Percentiles rank a stretch among this genome's conserved stretches.
phyloP scores from a whole-genome alignment of 2,113 vertebrate genomes.

The mouse (Mus musculus) region DNA sequence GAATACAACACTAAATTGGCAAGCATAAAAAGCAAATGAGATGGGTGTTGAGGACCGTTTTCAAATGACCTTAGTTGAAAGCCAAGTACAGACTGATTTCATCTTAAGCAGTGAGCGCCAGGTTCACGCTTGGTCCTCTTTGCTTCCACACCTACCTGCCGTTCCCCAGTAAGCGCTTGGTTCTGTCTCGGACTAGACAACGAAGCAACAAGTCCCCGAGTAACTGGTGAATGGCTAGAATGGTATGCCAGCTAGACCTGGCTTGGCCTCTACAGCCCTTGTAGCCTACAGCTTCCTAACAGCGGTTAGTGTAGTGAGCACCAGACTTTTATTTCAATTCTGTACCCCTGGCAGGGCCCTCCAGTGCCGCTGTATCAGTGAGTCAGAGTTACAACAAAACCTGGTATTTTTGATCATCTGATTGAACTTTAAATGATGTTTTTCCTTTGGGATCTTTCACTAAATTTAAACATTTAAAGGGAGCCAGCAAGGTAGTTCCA shows the following conservation, averaged over 20 bases:
- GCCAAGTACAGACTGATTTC: slow-evolving; percentile 77
- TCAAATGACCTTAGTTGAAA: slow-evolving; percentile 87
- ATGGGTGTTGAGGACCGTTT: slow-evolving; percentile 85
- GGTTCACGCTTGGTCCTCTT: fast-evolving
- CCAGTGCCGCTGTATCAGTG: background rate
- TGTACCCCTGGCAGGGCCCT: background rate
- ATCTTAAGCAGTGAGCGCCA: background rate
- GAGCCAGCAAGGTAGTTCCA: too few relatives aligned
- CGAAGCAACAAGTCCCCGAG: background rate
- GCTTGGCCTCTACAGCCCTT: background rate
- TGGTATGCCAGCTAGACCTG: background rate
- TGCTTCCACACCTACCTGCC: fast-evolving
- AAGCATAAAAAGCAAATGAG: slow-evolving; percentile 88
- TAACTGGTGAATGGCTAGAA: background rate
- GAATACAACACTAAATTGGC: slow-evolving; percentile 87
- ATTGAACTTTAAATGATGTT: background rate
- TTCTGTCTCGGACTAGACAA: fast-evolving
- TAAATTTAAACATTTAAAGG: background rate
- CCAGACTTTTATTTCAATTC: background rate
- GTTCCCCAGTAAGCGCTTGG: fast-evolving
- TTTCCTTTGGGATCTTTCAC: background rate
- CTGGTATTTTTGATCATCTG: background rate
- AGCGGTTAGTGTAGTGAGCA: background rate
- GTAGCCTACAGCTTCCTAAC: fast-evolving
- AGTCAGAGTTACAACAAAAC: background rate